These are phyloP conservation scores for Drosophila miranda DNA, from an alignment of 1,140 invertebrate genomes.

Conservation along the genomic window DNA sequence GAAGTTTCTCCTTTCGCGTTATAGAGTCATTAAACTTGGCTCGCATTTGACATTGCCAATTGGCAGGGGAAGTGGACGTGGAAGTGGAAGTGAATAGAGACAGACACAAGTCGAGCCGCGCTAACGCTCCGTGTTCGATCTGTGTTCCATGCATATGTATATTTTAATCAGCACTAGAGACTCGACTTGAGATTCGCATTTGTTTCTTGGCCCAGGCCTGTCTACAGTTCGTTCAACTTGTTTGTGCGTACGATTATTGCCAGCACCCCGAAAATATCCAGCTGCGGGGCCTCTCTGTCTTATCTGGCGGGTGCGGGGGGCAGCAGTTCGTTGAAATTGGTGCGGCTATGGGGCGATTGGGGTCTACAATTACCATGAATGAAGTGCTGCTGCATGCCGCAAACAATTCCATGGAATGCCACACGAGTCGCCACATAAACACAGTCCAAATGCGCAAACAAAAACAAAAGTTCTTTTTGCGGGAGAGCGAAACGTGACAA, in stretches of 20 bases:
- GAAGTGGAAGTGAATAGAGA: slow-evolving; percentile 18
- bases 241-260: slow-evolving; percentile 36
- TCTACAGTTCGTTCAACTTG: slow-evolving; percentile 52
- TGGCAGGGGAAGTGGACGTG: slow-evolving; percentile 33
- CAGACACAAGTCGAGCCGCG: background rate
- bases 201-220: slow-evolving; percentile 21
- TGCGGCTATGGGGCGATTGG: background rate
- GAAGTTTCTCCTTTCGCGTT: background rate
- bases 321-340: slow-evolving; percentile 42
- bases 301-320: slow-evolving; percentile 12
- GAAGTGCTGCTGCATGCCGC: slow-evolving; percentile 37
- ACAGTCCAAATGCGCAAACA: slow-evolving; percentile 12
- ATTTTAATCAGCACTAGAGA: slow-evolving; percentile 11
- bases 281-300: slow-evolving; percentile 6
- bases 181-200: background rate
- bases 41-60: slow-evolving; percentile 62
- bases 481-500: slow-evolving; percentile 56
- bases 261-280: slow-evolving; percentile 14
- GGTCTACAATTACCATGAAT: slow-evolving; percentile 55
- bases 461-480: slow-evolving; percentile 21
- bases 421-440: slow-evolving; percentile 44
- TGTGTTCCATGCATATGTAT: background rate
- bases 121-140: too few relatives aligned
- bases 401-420: slow-evolving; percentile 47
- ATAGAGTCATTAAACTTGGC: slow-evolving; percentile 58